Base-by-base conservation (phyloP, 1,140 invertebrate genomes). In the Tenebrio molitor region DNA sequence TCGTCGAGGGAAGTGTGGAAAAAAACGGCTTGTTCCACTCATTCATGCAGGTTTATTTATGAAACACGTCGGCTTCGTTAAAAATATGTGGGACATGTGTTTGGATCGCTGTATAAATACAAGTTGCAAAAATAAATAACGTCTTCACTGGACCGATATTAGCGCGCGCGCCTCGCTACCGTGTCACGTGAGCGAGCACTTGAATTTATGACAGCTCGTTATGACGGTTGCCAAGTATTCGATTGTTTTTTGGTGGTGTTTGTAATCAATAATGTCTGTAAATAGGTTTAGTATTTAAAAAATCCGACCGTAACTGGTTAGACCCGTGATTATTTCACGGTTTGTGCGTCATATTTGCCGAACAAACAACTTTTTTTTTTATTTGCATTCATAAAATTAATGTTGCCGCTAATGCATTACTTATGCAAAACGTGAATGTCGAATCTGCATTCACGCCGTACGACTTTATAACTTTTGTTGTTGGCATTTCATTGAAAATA, bases 21-120 rank as follows among this genome's bases (percentile, higher is more conserved):
- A 46, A 46, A 46, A 46, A 4, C 12, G 36, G 29, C 29, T 4
- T 46, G 44, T 46, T 46, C 17, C 46, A 10, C 34, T 14, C 63
- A 66, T 66, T 66, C 63, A 66, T 66, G 63, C 19, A 29, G 53
- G 53, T 66, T 66, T 66, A 66, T 66, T 66, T 66, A 66, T 66
- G 17, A 66, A 66, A 66, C 36, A 23, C 63, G 16, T 17, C 34
- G 63, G 41, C 25, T 64, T 34, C n/a, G 29, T 64, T 64, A 64
- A 66, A 66, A 66, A 66, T 66, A 66, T 66, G 63, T 34, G 17
- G 34, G 41, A 41, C 63, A 66, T 66, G 63, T 66, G 63, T 66
- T 16, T 66, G 12, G 12, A 66, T 42, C 12, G 16, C n/a, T 12
- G 25, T 64, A 64, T 64, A 64, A 64, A 64, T 64, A 64, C 63